phyloP scores from a whole-genome alignment of 2,113 vertebrate genomes.

The Pristiophorus japonicus region DNA sequence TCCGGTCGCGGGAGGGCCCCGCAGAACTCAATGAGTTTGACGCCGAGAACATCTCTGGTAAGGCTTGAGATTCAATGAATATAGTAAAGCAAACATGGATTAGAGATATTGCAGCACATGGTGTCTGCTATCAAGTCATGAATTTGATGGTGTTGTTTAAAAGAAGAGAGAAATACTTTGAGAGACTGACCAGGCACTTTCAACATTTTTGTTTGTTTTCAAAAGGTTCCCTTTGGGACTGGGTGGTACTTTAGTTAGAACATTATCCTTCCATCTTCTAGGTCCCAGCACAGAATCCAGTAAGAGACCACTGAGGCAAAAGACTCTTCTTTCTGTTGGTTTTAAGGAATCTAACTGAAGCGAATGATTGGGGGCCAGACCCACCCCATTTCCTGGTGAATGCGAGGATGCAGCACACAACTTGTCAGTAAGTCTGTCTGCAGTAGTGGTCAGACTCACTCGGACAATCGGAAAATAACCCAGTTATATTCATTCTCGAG shows the following conservation, averaged over 20 bases:
- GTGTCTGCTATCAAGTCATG: background rate
- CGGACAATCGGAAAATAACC: too few relatives aligned
- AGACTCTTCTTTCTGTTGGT: too few relatives aligned
- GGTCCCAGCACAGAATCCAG: background rate
- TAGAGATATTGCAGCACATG: background rate
- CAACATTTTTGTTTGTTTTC: background rate
- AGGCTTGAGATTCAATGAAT: background rate
- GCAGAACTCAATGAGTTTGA: slow-evolving; percentile 41
- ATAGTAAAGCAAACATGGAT: background rate
- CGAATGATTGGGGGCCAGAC: too few relatives aligned
- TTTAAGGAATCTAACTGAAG: too few relatives aligned
- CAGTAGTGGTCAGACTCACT: too few relatives aligned
- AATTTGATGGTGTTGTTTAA: background rate
- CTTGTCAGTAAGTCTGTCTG: too few relatives aligned
- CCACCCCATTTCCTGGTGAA: too few relatives aligned
- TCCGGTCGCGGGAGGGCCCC: slow-evolving; percentile 44
- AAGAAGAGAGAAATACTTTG: background rate
- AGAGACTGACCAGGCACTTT: background rate
- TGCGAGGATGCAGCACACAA: too few relatives aligned
- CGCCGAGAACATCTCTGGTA: slow-evolving; percentile 14
- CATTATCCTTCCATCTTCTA: too few relatives aligned
- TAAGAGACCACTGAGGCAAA: background rate
- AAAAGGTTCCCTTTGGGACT: background rate
- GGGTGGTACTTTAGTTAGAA: too few relatives aligned
- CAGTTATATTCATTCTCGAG: background rate